Conservation (phyloP, 1,140 invertebrate species). For the Capitella teleta region DNA sequence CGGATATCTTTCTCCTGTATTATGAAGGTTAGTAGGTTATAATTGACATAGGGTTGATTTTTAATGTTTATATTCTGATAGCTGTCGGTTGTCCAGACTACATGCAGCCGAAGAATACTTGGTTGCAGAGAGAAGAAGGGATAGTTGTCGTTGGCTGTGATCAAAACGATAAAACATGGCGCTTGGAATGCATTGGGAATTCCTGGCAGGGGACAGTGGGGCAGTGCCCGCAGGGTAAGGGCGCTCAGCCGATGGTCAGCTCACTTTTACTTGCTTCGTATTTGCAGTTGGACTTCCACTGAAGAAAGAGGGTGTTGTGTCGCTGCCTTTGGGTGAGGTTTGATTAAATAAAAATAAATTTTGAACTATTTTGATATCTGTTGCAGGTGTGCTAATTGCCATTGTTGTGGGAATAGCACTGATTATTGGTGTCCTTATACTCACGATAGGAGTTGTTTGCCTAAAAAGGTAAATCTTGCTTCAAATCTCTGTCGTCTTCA, state of each 20-base stretch:
- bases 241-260: too few species aligned
- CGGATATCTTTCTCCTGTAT: slow-evolving; percentile 11
- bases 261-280: not conserved
- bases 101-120: slow-evolving; percentile 6
- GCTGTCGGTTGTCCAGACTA: slow-evolving; percentile 12
- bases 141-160: slow-evolving; percentile 7
- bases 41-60: too few species aligned
- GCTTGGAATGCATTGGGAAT: slow-evolving; percentile 1
- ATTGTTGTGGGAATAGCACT: slow-evolving; percentile 9
- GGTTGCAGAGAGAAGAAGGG: slow-evolving; percentile 2
- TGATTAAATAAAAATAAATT: not conserved
- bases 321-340: not conserved
- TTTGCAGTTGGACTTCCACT: not conserved
- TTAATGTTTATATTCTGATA: not conserved
- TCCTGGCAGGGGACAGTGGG: slow-evolving; percentile 8
- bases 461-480: slow-evolving; percentile 4
- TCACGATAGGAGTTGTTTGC: slow-evolving; percentile 5
- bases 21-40: slow-evolving; percentile 12
- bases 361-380: not conserved
- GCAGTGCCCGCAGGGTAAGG: slow-evolving; percentile 2
- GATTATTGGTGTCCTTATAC: slow-evolving; percentile 10
- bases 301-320: not conserved
- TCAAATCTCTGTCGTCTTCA: not conserved
- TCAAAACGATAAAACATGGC: slow-evolving; percentile 1
- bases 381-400: slow-evolving; percentile 9